These are phyloP conservation scores for Coenonympha arcania DNA, from an alignment of 2,888 invertebrate genomes.

Conservation along the genomic window DNA sequence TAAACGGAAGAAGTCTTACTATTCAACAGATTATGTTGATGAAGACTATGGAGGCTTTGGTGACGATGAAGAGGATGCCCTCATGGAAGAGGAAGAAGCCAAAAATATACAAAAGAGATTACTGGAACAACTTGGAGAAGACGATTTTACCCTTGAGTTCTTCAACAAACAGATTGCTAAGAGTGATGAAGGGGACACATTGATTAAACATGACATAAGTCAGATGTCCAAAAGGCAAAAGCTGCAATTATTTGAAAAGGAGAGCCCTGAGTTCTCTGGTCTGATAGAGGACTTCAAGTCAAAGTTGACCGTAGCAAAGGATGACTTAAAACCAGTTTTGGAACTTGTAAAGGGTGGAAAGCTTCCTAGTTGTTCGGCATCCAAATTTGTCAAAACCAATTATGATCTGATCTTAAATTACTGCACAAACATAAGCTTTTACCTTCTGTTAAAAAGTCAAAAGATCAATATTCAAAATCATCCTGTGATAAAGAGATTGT, in stretches of 20 bases:
- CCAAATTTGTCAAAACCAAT: constrained; percentile 81
- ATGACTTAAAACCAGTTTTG: constrained; percentile 79
- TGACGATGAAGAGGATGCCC: constrained; percentile 79
- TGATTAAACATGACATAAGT: constrained; percentile 83
- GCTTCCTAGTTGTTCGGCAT: constrained; percentile 77
- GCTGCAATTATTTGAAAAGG: constrained; percentile 82
- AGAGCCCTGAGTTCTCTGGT: constrained; percentile 89
- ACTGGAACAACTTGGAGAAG: constrained; percentile 83
- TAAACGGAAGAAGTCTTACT: constrained; percentile 82
- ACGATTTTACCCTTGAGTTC: constrained; percentile 80
- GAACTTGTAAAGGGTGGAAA: constrained; percentile 75
- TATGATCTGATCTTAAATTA: constrained; percentile 84
- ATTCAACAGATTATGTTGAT: constrained; percentile 92
- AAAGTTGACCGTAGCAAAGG: constrained; percentile 78
- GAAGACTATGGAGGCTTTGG: constrained; percentile 84
- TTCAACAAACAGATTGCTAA: constrained; percentile 56
- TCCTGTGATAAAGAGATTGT: constrained; percentile 89
- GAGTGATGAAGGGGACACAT: constrained; percentile 65
- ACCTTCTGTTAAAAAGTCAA: constrained; percentile 86
- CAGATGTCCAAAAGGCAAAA: constrained; percentile 84
- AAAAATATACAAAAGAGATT: constrained; percentile 84
- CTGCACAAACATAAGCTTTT: constrained; percentile 88
- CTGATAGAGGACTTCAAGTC: constrained; percentile 85
- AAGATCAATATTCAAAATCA: constrained; percentile 83
- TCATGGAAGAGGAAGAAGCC: constrained; percentile 88